Evolutionary conservation across 2,888 invertebrate species (phyloP).

Genomic region (Leptinotarsa juncta): DNA sequence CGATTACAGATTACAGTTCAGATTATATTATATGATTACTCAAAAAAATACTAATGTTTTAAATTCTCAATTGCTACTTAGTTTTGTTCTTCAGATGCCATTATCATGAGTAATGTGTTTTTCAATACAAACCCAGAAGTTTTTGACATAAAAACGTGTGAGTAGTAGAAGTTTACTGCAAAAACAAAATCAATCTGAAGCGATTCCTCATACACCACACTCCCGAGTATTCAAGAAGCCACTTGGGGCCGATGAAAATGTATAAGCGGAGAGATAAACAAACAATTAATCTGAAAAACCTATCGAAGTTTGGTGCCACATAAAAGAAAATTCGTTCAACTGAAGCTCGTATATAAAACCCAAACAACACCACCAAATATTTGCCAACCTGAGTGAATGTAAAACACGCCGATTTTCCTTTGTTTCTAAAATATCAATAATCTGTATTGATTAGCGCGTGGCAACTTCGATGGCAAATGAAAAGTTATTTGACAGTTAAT

Average conservation of each 20-base stretch:
- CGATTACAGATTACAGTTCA: too few relatives aligned
- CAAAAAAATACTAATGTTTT: too few relatives aligned
- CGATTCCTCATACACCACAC: too few relatives aligned
- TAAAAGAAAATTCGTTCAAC: slow-evolving; percentile 12
- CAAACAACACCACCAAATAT: slow-evolving; percentile 33
- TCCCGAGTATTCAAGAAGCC: too few relatives aligned
- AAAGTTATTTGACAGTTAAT: slow-evolving; percentile 34
- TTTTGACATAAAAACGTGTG: too few relatives aligned
- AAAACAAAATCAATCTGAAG: too few relatives aligned
- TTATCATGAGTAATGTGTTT: too few relatives aligned
- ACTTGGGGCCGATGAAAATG: neutral
- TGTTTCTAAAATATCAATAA: slow-evolving; percentile 29
- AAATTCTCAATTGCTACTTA: too few relatives aligned
- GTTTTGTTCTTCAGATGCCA: too few relatives aligned
- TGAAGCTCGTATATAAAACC: slow-evolving; percentile 18
- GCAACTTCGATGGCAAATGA: slow-evolving; percentile 24
- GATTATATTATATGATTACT: too few relatives aligned
- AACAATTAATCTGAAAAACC: neutral
- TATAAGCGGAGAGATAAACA: neutral
- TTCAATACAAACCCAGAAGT: too few relatives aligned
- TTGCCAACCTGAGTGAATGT: slow-evolving; percentile 35
- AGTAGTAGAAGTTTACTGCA: too few relatives aligned
- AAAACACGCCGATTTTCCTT: slow-evolving; percentile 33
- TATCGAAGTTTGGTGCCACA: neutral
- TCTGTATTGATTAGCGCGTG: slow-evolving; percentile 31